Conservation (phyloP, 1,140 invertebrate genomes). For the Ceratina japonica region DNA sequence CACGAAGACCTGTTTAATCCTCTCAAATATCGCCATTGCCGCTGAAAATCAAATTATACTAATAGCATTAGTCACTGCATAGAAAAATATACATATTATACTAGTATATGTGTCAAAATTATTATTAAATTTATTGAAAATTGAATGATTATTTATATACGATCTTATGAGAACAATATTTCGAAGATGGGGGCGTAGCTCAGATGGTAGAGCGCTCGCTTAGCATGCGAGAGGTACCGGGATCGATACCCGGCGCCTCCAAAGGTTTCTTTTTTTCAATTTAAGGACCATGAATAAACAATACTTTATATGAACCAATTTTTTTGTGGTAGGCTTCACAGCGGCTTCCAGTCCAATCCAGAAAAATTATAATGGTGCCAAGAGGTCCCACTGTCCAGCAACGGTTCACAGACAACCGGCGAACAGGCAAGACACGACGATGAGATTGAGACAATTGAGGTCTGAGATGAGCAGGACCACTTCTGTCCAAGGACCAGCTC, state of each 20-base stretch:
- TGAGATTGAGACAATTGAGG: constrained; percentile 81
- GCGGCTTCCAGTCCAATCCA: constrained; percentile 39
- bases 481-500: constrained; percentile 82
- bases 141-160: background rate
- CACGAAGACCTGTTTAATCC: too few species aligned
- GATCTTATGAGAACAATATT: accelerated
- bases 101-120: background rate
- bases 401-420: constrained; percentile 65
- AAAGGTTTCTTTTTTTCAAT: constrained; percentile 60
- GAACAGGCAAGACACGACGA: constrained; percentile 73
- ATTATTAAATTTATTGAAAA: background rate
- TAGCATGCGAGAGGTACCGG: constrained; percentile 93
- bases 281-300: too few species aligned
- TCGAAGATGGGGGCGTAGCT: constrained; percentile 84
- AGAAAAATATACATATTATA: background rate
- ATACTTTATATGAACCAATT: background rate
- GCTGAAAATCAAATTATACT: too few species aligned
- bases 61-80: too few species aligned
- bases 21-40: too few species aligned
- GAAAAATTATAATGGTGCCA: constrained; percentile 67
- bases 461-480: constrained; percentile 84
- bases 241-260: constrained; percentile 91
- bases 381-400: constrained; percentile 66
- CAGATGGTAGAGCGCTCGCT: constrained; percentile 94
- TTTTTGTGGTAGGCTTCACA: constrained; percentile 52